Conservation (phyloP, 2,797 vertebrate species). For the Paramormyrops hopkinsi region DNA sequence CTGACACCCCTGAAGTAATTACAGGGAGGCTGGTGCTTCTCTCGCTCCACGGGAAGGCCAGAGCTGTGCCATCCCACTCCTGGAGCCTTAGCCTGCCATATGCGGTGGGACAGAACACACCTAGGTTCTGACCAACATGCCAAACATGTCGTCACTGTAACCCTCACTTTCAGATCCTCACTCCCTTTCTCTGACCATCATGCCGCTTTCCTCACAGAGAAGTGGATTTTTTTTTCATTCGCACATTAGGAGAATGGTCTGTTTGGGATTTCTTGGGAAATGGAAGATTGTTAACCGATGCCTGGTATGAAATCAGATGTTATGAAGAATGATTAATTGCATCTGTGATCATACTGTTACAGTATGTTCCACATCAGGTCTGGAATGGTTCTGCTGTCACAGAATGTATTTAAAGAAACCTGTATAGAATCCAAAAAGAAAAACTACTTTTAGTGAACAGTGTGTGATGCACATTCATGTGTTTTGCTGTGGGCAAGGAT, state of each 20-base stretch:
- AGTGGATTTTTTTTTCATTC: not conserved
- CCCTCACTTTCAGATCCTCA: not conserved
- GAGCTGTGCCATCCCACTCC: conserved; percentile 32
- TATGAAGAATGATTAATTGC: conserved; percentile 3
- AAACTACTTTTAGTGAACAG: not conserved
- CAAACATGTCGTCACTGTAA: not conserved
- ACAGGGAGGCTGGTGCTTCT: conserved; percentile 57
- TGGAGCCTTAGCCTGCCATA: conserved; percentile 29
- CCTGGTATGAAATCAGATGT: not conserved
- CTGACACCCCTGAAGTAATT: conserved; percentile 63
- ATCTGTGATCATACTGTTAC: not conserved
- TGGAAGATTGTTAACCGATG: not conserved
- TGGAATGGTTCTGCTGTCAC: not conserved
- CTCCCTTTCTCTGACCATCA: not conserved
- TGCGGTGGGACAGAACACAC: not conserved
- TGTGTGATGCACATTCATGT: not conserved
- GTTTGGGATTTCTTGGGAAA: not conserved
- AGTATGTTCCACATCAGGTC: not conserved
- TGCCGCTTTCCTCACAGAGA: not conserved
- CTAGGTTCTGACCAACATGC: not conserved
- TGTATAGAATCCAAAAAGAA: not conserved
- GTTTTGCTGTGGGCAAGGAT: not conserved
- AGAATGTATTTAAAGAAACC: conserved; percentile 3
- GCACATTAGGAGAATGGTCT: not conserved
- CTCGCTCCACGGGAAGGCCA: conserved; percentile 51